Evolutionary conservation across 2,888 invertebrate genomes (phyloP), one percentile per base, ranked within the genome.

Genomic region (Eulithis testata): DNA sequence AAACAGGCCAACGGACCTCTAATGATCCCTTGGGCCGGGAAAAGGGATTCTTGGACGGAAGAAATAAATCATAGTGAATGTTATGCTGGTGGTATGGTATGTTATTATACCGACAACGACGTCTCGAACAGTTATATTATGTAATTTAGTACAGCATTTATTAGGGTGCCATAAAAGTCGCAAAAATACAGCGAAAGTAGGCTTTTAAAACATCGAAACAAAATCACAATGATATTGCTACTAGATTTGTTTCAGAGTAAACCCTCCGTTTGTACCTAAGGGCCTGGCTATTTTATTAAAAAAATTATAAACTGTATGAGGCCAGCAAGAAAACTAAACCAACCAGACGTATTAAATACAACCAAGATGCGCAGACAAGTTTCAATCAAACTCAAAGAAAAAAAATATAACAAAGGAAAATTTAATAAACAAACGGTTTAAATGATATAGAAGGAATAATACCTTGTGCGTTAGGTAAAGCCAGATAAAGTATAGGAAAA

Each of bases 11-110:
- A 52, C 60, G 56, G 49, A 60, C 60, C 60, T 63, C 54, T 40
- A 58, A 57, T 45, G 47, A 63, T 61, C 60, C 54, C 68, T 64
- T 11, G 11, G 12, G 37, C 49, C 12, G 54, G 53, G 54, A 21
- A 66, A 60, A 53, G 37, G 61, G 56, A 63, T 62, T 63, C 31
- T 57, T 49, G 43, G 27, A 54, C 54, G 53, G 51, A 65, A 65
- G 54, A 65, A 49, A 63, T 40, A 40, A 63, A 52, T 57, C 52
- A 63, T 57, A 36, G 14, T 8, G 11, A 45, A 21, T 37, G 27
- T 27, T 60, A 50, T 50, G 21, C 12, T 11, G 49, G 37, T 21
- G 21, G 21, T 21, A 50, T 21, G 21, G 21, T 21, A 50, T 49
- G 9, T 49, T 21, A 49, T 21, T 21, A 40, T 40, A 40, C 40